phyloP scores from a whole-genome alignment of 1,140 invertebrate genomes.

The Teleopsis dalmanni region DNA sequence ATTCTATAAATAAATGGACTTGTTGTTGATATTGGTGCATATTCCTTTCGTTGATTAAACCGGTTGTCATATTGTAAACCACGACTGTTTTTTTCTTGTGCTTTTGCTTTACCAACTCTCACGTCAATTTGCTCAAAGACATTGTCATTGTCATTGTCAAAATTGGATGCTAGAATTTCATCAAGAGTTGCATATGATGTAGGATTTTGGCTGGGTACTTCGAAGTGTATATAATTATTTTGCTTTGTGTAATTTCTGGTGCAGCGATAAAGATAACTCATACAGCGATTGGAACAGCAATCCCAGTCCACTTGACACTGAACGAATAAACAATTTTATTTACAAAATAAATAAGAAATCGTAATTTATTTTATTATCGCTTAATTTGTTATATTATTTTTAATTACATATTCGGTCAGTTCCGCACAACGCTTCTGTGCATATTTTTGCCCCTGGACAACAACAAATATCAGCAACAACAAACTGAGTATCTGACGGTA shows the following conservation, averaged over 20 bases:
- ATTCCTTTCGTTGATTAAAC: background rate
- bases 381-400: too few relatives aligned
- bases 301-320: conserved; percentile 33
- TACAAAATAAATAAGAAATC: background rate
- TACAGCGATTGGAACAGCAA: conserved; percentile 34
- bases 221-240: background rate
- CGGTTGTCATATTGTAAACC: conserved; percentile 2
- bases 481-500: too few relatives aligned
- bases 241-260: conserved; percentile 9
- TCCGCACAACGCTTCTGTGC: too few relatives aligned
- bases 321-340: background rate
- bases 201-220: background rate
- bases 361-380: too few relatives aligned
- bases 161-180: background rate
- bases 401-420: too few relatives aligned
- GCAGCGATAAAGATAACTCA: conserved; percentile 26
- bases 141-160: background rate
- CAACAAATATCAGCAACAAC: too few relatives aligned
- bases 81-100: background rate
- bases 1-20: background rate
- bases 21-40: background rate
- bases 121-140: background rate
- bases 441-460: too few relatives aligned
- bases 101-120: background rate
- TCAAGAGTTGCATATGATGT: conserved; percentile 1